A percentile compares a stretch with the other conserved stretches of the same genome.
Evolutionary conservation across 2,113 vertebrate genomes (phyloP).

Genomic region (Brachyhypopomus occidentalis): DNA sequence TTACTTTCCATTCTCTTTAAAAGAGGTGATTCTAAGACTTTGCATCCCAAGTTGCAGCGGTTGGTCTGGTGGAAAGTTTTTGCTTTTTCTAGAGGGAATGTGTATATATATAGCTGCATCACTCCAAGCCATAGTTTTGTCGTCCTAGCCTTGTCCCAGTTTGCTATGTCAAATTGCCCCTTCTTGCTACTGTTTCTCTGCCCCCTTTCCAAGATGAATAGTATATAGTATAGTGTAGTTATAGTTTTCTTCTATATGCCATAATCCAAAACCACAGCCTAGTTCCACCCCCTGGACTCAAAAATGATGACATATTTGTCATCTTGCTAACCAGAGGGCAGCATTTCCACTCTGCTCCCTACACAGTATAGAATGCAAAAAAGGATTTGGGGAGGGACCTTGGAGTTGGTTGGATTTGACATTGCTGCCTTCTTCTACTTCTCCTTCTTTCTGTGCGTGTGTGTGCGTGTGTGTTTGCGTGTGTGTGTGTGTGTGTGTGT

Average conservation of each 20-base stretch:
- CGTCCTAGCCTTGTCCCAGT: constrained; percentile 50
- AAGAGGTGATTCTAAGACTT: constrained; percentile 74
- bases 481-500: constrained; percentile 74
- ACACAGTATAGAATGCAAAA: constrained; percentile 20
- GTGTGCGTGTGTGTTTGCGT: constrained; percentile 77
- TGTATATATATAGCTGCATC: constrained; percentile 42
- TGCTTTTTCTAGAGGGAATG: constrained; percentile 40
- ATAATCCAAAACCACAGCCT: constrained; percentile 42
- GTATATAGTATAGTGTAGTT: not conserved
- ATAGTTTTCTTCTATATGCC: constrained; percentile 26
- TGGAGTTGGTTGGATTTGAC: constrained; percentile 48
- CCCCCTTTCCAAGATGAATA: constrained; percentile 39
- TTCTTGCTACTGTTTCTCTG: constrained; percentile 43
- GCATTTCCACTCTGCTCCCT: not conserved
- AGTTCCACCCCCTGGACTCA: constrained; percentile 34
- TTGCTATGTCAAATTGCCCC: constrained; percentile 54
- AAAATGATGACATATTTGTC: not conserved
- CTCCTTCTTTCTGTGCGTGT: constrained; percentile 67
- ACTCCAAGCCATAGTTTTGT: constrained; percentile 33
- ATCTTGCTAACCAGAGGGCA: not conserved
- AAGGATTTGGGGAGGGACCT: constrained; percentile 42
- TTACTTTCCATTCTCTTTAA: constrained; percentile 67
- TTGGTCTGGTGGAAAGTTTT: constrained; percentile 32
- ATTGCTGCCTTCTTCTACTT: constrained; percentile 65
- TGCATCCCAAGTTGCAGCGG: constrained; percentile 64